Evolutionary conservation across 2,113 vertebrate genomes (phyloP), one percentile per base, ranked within the genome.

Genomic region (Phodopus roborovskii): DNA sequence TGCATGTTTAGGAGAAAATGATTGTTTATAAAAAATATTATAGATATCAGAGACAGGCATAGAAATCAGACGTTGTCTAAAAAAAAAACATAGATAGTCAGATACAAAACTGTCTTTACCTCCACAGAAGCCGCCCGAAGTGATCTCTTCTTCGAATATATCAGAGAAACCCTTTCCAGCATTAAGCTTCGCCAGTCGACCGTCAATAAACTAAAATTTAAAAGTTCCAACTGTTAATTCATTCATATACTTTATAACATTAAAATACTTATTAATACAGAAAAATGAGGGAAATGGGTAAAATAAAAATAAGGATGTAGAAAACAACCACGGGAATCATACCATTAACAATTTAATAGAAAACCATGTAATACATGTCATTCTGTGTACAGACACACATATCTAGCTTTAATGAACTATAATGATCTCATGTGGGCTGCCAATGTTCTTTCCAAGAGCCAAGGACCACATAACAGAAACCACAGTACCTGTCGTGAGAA

Each of bases 121-220:
- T 99, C 99, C 99, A 98, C 98, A 99, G 98, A 99, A 99, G 97
- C 99, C 99, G 96, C 99, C 99, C 85, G 99, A 98, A 96, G 99
- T 99, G 98, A 99, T 99, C 98, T 99, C 99, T 96, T 99, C 99
- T 98, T 99, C 99, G 98, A 99, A 99, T 97, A 98, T 94, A 97
- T 99, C 99, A 11, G 99, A 99, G 98, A 99, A 99, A 92, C 99
- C 99, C 68, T 98, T 99, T 98, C 99, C 99, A 97, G 99, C 98
- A 95, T 99, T 99, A 98, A 99, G 98, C 98, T 99, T 99, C 98
- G 99, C 99, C 96, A 99, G 99, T 26, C 99, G 99, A 98, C 99
- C 99, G 96, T 99, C 99, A 98, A 99, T 99, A 98, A 99, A 99
- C 99, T 99, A 95, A 96, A 98, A 98, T 94, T 96, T 96, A 98